Evolutionary conservation across 2,113 vertebrate genomes (phyloP), one percentile per base, ranked within the genome.

Genomic region (Dicerorhinus sumatrensis): DNA sequence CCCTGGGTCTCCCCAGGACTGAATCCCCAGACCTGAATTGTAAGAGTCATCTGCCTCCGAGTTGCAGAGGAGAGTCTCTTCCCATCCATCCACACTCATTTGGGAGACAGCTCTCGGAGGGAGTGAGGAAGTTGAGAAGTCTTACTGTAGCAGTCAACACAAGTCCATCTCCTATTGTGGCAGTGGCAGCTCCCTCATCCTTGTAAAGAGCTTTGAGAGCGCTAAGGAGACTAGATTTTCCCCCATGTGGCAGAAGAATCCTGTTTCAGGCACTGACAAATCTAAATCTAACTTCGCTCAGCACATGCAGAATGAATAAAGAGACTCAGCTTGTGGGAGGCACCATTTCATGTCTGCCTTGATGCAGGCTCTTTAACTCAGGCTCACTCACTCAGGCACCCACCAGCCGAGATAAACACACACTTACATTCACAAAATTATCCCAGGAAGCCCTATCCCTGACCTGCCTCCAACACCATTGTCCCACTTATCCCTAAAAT

Each of bases 11-110:
- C 60, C 12, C 70, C 7, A 4, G 46, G 16, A 67, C 27, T 0
- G 11, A 46, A 11, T 48, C 10, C 29, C 29, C 39, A 81, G 36
- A 4, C 23, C 8, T 63, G 27, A 58, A 14, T 89, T 25, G 25
- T n/a, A 31, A 69, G 8, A 25, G 8, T 20, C 33, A 6, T 1
- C 27, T 21, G 3, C n/a, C 8, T 48, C 48, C 0, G 7, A 60
- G 42, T 17, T 21, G 11, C 33, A 46, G 36, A 56, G 10, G n/a
- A 63, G 7, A 60, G 7, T 58, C 27, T 60, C 39, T 46, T 39
- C 4, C 62, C 21, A 17, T 25, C 18, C 56, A 77, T 12, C 17
- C 16, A 6, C 48, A 17, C 20, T 39, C 29, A 27, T 8, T 6
- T 6, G 14, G 14, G 36, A 48, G 5, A 36, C 46, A 39, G 48